phyloP scores from a whole-genome alignment of 1,140 invertebrate species.

The Drosophila orena region DNA sequence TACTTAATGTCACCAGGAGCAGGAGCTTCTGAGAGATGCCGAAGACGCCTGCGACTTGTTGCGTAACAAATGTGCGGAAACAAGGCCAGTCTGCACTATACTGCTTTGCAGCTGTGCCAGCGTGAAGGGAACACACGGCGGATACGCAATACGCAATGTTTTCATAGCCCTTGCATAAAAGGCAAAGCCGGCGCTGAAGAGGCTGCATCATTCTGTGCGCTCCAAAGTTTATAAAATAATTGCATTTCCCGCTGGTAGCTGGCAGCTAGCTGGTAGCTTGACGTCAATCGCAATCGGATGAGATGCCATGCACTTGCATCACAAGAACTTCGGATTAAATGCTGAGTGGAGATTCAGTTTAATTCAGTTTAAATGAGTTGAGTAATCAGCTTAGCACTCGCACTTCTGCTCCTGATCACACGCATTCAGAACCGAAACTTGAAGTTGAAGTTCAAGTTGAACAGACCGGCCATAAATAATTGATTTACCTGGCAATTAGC shows the following conservation, averaged over 20 bases:
- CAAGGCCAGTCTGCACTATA: conserved; percentile 2
- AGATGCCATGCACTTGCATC: background rate
- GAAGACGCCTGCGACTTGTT: background rate
- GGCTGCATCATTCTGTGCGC: background rate
- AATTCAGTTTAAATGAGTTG: background rate
- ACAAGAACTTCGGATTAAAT: background rate
- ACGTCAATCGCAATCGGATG: conserved; percentile 26
- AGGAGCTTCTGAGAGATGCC: background rate
- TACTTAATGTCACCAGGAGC: background rate
- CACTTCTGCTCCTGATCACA: background rate
- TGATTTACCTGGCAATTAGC: conserved; percentile 53
- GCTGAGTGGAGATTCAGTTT: too few relatives aligned
- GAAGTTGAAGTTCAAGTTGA: background rate
- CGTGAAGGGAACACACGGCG: conserved; percentile 28
- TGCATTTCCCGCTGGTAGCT: conserved; percentile 14
- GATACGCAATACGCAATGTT: conserved; percentile 14
- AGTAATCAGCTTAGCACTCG: conserved; percentile 6
- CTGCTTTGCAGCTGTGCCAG: conserved; percentile 10
- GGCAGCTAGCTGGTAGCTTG: too few relatives aligned
- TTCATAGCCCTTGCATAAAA: conserved; percentile 24
- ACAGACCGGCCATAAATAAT: conserved; percentile 20
- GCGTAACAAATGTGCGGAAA: conserved; percentile 22
- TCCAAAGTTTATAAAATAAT: conserved; percentile 22
- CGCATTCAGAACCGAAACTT: conserved; percentile 2
- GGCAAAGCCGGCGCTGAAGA: conserved; percentile 10